phyloP scores from a whole-genome alignment of 1,140 invertebrate species.

The Hestina assimilis region DNA sequence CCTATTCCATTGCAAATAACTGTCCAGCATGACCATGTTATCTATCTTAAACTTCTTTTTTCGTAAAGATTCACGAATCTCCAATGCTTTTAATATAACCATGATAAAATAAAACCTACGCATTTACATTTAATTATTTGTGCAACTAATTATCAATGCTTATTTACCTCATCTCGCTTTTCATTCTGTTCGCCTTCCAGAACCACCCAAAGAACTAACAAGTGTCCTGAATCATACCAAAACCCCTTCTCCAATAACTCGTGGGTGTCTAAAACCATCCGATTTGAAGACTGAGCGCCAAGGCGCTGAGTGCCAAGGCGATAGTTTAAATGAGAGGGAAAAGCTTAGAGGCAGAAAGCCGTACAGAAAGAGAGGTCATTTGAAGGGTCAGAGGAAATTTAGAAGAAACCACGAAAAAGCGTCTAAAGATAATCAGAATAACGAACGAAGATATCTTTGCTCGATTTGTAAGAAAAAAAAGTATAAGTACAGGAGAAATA shows the following conservation, averaged over 20 bases:
- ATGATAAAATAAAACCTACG: background rate
- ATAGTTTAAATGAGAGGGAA: constrained; percentile 26
- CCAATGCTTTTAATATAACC: background rate
- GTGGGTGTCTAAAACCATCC: constrained; percentile 55
- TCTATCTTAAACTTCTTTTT: background rate
- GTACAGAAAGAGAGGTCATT: constrained; percentile 34
- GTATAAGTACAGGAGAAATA: constrained; percentile 70
- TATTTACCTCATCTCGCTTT: constrained; percentile 60
- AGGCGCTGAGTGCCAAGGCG: constrained; percentile 17
- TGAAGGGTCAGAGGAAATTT: constrained; percentile 29
- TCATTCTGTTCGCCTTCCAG: constrained; percentile 70
- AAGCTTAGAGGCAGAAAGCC: constrained; percentile 38
- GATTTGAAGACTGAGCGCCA: constrained; percentile 26
- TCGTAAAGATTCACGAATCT: too few species aligned
- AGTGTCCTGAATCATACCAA: constrained; percentile 52
- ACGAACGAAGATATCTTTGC: constrained; percentile 47
- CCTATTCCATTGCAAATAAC: background rate
- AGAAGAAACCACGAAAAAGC: constrained; percentile 26
- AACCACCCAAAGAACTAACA: constrained; percentile 46
- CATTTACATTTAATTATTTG: constrained; percentile 10
- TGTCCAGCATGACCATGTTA: constrained; percentile 7
- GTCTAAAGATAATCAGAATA: constrained; percentile 18
- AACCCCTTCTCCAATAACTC: constrained; percentile 67
- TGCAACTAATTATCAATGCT: constrained; percentile 41
- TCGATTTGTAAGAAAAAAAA: constrained; percentile 66